These are phyloP conservation scores for Sarcophilus harrisii DNA, from an alignment of 2,797 vertebrate genomes.

Conservation along the genomic window DNA sequence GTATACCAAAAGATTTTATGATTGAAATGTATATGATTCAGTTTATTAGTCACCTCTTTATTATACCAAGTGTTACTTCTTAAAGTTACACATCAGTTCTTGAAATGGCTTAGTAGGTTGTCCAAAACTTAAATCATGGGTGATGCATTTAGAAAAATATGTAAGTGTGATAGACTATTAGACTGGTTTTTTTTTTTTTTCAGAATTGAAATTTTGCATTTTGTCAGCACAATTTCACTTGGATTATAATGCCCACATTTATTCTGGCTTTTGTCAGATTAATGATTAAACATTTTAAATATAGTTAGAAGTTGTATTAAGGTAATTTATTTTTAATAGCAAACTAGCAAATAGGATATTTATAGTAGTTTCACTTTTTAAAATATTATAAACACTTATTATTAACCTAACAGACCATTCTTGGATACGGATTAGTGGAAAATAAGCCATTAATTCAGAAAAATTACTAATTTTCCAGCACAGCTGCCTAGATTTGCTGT, in stretches of 20 bases:
- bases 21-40: neutral
- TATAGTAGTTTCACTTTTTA: conserved; percentile 39
- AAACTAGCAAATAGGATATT: conserved; percentile 50
- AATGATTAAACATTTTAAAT: neutral
- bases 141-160: neutral
- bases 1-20: conserved; percentile 1
- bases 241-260: rapidly evolving
- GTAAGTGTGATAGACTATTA: neutral
- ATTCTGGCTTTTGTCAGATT: neutral
- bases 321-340: conserved; percentile 56
- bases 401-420: conserved; percentile 52
- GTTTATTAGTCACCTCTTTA: neutral
- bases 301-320: conserved; percentile 12
- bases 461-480: conserved; percentile 75
- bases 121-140: neutral
- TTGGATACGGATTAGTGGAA: conserved; percentile 71
- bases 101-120: neutral
- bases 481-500: conserved; percentile 66
- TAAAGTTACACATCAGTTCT: neutral
- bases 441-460: conserved; percentile 74
- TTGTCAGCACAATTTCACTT: neutral
- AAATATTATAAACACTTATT: conserved; percentile 39
- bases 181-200: neutral
- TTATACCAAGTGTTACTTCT: neutral
- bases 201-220: neutral